These are phyloP conservation scores for Rhorus exstirpatorius DNA, from an alignment of 2,888 invertebrate genomes.

Conservation along the genomic window DNA sequence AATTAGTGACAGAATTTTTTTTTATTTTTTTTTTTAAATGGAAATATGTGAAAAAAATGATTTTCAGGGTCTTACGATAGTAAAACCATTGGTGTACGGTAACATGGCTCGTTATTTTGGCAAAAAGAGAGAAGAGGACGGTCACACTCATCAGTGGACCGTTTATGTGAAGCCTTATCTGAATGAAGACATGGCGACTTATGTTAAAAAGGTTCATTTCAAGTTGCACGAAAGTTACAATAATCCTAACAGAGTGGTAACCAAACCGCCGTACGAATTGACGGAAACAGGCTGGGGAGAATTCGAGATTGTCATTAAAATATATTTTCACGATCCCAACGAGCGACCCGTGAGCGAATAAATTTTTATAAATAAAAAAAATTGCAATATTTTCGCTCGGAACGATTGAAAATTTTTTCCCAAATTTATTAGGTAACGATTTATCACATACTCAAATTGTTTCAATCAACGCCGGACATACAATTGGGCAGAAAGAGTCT, in stretches of 20 bases:
- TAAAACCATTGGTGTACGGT: slow-evolving; percentile 98
- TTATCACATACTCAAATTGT: slow-evolving; percentile 97
- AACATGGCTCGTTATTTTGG: slow-evolving; percentile 98
- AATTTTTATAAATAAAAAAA: too few relatives aligned
- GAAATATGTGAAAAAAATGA: slow-evolving; percentile 2
- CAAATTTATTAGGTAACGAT: slow-evolving; percentile 92
- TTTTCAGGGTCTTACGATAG: slow-evolving; percentile 93
- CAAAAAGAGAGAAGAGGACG: slow-evolving; percentile 98
- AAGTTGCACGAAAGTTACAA: slow-evolving; percentile 99
- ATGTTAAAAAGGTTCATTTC: slow-evolving; percentile 98
- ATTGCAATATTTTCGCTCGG: not conserved
- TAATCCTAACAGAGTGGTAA: slow-evolving; percentile 96
- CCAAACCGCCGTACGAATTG: slow-evolving; percentile 98
- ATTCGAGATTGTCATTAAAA: slow-evolving; percentile 99
- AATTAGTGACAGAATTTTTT: too few relatives aligned
- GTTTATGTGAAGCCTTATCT: slow-evolving; percentile 97
- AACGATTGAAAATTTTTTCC: not conserved
- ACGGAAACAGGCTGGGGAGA: slow-evolving; percentile 99
- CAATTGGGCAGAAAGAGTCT: slow-evolving; percentile 90
- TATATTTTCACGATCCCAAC: slow-evolving; percentile 98
- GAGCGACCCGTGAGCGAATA: slow-evolving; percentile 93
- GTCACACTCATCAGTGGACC: slow-evolving; percentile 99
- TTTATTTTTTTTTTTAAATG: too few relatives aligned
- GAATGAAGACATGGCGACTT: slow-evolving; percentile 97
- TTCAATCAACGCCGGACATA: slow-evolving; percentile 90